These are phyloP conservation scores for Takifugu flavidus DNA, from an alignment of 2,113 vertebrate species.

Conservation along the genomic window DNA sequence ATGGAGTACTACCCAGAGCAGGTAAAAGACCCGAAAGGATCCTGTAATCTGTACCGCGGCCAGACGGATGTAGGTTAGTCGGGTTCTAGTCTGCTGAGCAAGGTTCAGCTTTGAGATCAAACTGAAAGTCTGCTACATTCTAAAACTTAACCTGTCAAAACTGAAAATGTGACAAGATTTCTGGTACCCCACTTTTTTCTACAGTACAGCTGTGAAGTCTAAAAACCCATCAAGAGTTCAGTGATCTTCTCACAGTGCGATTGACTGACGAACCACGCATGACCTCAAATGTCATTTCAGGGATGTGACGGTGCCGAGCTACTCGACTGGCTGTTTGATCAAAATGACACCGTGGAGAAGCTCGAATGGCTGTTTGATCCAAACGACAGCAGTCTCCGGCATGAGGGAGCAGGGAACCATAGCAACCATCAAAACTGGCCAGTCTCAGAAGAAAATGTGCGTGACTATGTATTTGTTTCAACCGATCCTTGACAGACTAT, in stretches of 20 bases:
- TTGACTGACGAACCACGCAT: background rate
- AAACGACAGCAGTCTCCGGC: conserved; percentile 82
- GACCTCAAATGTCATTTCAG: conserved; percentile 30
- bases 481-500: background rate
- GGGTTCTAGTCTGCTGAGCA: background rate
- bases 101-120: conserved; percentile 23
- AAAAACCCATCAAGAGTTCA: conserved; percentile 2
- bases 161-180: background rate
- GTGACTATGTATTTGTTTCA: conserved; percentile 31
- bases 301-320: conserved; percentile 76
- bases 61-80: background rate
- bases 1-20: conserved; percentile 59
- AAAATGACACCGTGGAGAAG: conserved; percentile 83
- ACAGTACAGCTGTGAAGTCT: conserved; percentile 10
- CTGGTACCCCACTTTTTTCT: too few species aligned
- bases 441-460: conserved; percentile 69
- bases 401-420: conserved; percentile 68
- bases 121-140: background rate
- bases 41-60: background rate
- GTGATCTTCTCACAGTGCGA: background rate
- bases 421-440: conserved; percentile 68
- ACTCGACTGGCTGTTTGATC: conserved; percentile 90
- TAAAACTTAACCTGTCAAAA: background rate
- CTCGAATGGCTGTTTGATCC: conserved; percentile 90
- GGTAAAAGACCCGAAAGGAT: conserved; percentile 38